These are phyloP conservation scores for Moxostoma hubbsi DNA, from an alignment of 2,797 vertebrate species.

Conservation along the genomic window DNA sequence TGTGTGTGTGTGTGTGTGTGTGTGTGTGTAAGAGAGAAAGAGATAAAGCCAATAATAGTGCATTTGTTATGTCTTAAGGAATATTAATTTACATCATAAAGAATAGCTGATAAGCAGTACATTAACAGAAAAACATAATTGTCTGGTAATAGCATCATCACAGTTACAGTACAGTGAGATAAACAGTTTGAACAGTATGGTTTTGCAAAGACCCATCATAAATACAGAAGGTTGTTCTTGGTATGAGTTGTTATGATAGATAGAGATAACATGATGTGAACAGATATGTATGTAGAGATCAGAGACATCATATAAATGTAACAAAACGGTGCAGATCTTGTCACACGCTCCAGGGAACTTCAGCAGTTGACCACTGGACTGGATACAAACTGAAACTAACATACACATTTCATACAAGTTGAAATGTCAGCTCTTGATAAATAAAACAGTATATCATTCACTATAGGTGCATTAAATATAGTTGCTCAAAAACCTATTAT, in stretches of 20 bases:
- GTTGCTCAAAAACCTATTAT: background rate
- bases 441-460: background rate
- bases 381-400: conserved; percentile 26
- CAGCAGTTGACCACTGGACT: background rate
- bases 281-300: background rate
- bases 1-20: too few relatives aligned
- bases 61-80: background rate
- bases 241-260: background rate
- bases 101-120: background rate
- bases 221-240: background rate
- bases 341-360: conserved; percentile 1
- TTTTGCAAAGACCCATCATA: too few relatives aligned
- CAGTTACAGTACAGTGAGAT: too few relatives aligned
- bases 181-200: too few relatives aligned
- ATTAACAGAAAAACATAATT: background rate
- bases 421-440: too few relatives aligned
- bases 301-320: conserved; percentile 9
- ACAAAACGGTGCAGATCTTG: background rate
- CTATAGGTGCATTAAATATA: background rate
- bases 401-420: background rate
- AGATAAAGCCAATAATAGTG: too few relatives aligned
- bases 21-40: too few relatives aligned
- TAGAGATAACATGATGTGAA: background rate
- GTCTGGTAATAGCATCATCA: too few relatives aligned
- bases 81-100: conserved; percentile 32